A percentile compares a stretch with the other conserved stretches of the same genome.
phyloP scores from a whole-genome alignment of 2,888 invertebrate species.

The Callosobruchus maculatus region DNA sequence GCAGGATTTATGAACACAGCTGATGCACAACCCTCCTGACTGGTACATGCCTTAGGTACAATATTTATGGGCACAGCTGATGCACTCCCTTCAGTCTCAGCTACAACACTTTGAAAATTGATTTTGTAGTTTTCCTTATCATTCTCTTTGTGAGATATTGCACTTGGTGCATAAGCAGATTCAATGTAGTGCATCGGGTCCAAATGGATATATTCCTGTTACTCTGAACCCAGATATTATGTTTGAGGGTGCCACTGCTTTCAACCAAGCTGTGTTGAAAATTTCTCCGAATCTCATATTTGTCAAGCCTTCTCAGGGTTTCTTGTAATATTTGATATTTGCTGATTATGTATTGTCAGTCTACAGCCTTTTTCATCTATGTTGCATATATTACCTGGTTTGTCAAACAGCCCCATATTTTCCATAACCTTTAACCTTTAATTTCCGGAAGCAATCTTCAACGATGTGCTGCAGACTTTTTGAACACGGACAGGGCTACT shows the following conservation, averaged over 20 bases:
- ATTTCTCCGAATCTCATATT: conserved; percentile 33
- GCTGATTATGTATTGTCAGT: conserved; percentile 26
- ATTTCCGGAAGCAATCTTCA: background rate
- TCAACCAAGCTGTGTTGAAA: conserved; percentile 28
- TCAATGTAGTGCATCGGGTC: conserved; percentile 16
- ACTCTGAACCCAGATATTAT: conserved; percentile 28
- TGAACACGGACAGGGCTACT: conserved; percentile 33
- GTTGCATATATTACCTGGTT: conserved; percentile 30
- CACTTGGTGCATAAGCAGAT: too few relatives aligned
- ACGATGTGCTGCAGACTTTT: conserved; percentile 23
- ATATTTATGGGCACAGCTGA: too few relatives aligned
- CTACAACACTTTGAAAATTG: too few relatives aligned
- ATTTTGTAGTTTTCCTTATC: too few relatives aligned
- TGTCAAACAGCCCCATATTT: conserved; percentile 4
- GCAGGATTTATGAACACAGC: background rate
- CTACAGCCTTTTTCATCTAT: conserved; percentile 32
- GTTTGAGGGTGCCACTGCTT: conserved; percentile 19
- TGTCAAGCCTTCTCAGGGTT: conserved; percentile 7
- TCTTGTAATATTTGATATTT: conserved; percentile 35
- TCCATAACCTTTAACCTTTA: background rate
- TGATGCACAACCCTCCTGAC: too few relatives aligned
- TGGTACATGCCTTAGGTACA: too few relatives aligned
- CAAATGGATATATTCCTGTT: conserved; percentile 33
- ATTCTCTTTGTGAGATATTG: too few relatives aligned
- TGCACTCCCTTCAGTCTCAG: too few relatives aligned